Base-by-base conservation (phyloP, 2,797 vertebrate genomes). In the Cynopterus sphinx region DNA sequence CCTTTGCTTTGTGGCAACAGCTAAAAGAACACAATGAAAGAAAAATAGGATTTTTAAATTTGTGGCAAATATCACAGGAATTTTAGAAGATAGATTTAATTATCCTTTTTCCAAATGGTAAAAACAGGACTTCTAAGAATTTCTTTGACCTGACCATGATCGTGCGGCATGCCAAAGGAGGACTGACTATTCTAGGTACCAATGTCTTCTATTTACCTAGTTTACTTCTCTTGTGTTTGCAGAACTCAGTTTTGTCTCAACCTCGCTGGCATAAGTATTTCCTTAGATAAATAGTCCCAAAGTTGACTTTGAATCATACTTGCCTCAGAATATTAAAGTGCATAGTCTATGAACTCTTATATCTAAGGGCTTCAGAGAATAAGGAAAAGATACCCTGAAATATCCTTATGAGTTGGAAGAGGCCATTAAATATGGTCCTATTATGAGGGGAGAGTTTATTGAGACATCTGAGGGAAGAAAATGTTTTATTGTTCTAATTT, bases 401-500 rank as follows among this genome's bases (percentile, higher is more conserved):
- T 75, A 93, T 73, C 70, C 74, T 92, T 81, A 96, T 13, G 77
- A 95, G 67, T 95, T 97, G 88, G 79, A 82, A 96, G n/a, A 77
- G 65, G 71, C 63, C 84, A 79, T 61, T 85, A 94, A 92, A 61
- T 90, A 92, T 81, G 78, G 83, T 68, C 59, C 15, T 3, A 0
- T 73, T 97, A 57, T 49, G 24, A 96, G 31, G 9, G 36, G 75
- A 86, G 68, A 93, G 90, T 96, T 98, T 95, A 87, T 68, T 94
- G 75, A 97, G 92, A 83, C 43, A 59, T 88, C 93, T 96, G 90
- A 93, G 61, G 85, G 92, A 84, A 98, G 96, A 75, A 93, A 88
- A 98, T 92, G 83, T 53, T 97, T 95, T 96, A 91, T 61, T 96
- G 57, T 83, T 77, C 74, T 98, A 96, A 96, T 97, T 97, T 97